A percentile compares a stretch with the other conserved stretches of the same genome.
Conservation (phyloP, 2,888 invertebrate species). For the Geophilus truncorum region DNA sequence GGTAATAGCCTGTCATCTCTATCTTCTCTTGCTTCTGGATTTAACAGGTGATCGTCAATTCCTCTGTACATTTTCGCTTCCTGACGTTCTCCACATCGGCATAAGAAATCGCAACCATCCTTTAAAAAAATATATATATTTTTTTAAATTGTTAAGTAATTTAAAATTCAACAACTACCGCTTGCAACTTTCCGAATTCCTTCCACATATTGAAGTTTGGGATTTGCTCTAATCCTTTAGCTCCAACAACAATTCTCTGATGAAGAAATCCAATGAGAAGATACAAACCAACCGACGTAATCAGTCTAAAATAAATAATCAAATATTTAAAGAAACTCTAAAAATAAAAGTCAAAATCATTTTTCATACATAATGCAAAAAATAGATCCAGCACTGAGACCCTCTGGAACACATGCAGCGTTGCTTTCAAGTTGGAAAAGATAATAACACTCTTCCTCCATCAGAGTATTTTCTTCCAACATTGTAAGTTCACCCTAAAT, state of each 20-base stretch:
- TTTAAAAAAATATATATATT: constrained; percentile 35
- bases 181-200: constrained; percentile 49
- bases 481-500: constrained; percentile 41
- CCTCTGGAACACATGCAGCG: constrained; percentile 35
- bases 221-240: constrained; percentile 49
- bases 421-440: constrained; percentile 45
- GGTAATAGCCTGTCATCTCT: constrained; percentile 47
- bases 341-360: neutral
- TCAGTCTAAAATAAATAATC: constrained; percentile 43
- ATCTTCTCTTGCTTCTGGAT: constrained; percentile 25
- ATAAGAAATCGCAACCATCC: constrained; percentile 49
- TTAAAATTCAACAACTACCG: constrained; percentile 43
- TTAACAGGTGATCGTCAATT: constrained; percentile 46
- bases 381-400: constrained; percentile 46
- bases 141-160: neutral
- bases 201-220: constrained; percentile 50
- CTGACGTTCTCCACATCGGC: constrained; percentile 44
- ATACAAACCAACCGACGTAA: constrained; percentile 44
- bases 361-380: constrained; percentile 47
- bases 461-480: constrained; percentile 44
- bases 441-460: constrained; percentile 45
- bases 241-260: constrained; percentile 46
- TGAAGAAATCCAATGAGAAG: constrained; percentile 47
- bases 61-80: constrained; percentile 46
- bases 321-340: neutral